These are phyloP conservation scores for Brachionus calyciflorus DNA, from an alignment of 1,140 invertebrate species.

Conservation along the genomic window DNA sequence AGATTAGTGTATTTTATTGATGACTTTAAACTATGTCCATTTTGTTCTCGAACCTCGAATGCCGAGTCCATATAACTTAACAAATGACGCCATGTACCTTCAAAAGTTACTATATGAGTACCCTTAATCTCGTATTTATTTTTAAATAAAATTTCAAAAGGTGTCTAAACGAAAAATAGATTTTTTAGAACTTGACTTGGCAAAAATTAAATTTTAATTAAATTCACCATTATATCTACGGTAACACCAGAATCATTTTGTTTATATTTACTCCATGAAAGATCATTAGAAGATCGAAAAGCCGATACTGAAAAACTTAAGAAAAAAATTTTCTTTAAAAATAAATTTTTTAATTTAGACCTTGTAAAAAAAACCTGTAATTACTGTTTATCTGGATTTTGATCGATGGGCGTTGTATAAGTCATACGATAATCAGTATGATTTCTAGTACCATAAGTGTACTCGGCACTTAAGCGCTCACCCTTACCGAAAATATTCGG, in stretches of 20 bases:
- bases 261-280: constrained; percentile 75
- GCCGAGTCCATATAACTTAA: constrained; percentile 63
- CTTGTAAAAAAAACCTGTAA: constrained; percentile 47
- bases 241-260: constrained; percentile 60
- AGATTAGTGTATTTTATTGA: constrained; percentile 72
- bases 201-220: not conserved
- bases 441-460: constrained; percentile 71
- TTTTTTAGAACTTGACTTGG: not conserved
- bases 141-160: not conserved
- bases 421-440: constrained; percentile 71
- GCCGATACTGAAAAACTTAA: constrained; percentile 68
- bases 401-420: constrained; percentile 72
- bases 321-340: not conserved
- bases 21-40: constrained; percentile 80
- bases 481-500: constrained; percentile 79
- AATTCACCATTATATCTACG: constrained; percentile 55
- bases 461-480: constrained; percentile 73
- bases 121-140: constrained; percentile 50
- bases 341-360: not conserved
- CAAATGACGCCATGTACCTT: constrained; percentile 74
- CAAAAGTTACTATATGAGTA: constrained; percentile 75
- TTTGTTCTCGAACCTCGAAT: constrained; percentile 77
- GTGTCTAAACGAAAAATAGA: constrained; percentile 2
- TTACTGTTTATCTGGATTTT: constrained; percentile 64
- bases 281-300: constrained; percentile 72